These are phyloP conservation scores for Polymixis flavicincta DNA, from an alignment of 2,888 invertebrate species.

Conservation along the genomic window DNA sequence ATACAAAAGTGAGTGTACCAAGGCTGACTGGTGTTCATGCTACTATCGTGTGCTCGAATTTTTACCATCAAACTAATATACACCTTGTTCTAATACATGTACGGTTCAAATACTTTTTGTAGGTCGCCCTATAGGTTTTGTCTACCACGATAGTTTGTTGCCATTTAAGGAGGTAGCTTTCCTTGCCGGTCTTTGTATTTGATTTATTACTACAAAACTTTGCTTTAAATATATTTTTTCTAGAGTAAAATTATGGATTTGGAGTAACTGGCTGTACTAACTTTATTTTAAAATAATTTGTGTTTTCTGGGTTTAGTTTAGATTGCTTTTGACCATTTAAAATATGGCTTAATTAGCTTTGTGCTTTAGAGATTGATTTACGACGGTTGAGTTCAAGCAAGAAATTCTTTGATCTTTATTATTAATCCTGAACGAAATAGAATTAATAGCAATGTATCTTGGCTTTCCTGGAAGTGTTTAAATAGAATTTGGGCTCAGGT, in stretches of 20 bases:
- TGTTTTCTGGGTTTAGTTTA: conserved; percentile 42
- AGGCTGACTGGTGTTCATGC: conserved; percentile 79
- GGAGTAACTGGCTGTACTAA: conserved; percentile 25
- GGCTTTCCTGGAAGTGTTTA: too few species aligned
- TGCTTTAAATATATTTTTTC: conserved; percentile 47
- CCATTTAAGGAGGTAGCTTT: conserved; percentile 77
- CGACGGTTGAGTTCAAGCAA: neutral
- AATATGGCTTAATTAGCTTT: conserved; percentile 32
- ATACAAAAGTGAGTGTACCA: conserved; percentile 84
- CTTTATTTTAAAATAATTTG: conserved; percentile 42
- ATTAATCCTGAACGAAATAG: conserved; percentile 1
- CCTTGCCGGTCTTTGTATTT: conserved; percentile 75
- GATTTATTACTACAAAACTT: conserved; percentile 70
- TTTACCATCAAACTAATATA: conserved; percentile 71
- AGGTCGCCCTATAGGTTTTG: conserved; percentile 60
- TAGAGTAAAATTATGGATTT: conserved; percentile 54
- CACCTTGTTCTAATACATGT: conserved; percentile 67
- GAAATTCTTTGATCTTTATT: conserved; percentile 1
- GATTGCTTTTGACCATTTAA: conserved; percentile 30
- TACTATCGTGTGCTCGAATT: conserved; percentile 75
- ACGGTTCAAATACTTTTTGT: conserved; percentile 60
- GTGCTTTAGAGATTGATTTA: conserved; percentile 24
- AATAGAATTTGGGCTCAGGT: too few species aligned
- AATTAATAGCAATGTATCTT: neutral
- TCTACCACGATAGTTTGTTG: conserved; percentile 67